These are phyloP conservation scores for Agonopterix arenella DNA, from an alignment of 2,888 invertebrate genomes.

Conservation along the genomic window DNA sequence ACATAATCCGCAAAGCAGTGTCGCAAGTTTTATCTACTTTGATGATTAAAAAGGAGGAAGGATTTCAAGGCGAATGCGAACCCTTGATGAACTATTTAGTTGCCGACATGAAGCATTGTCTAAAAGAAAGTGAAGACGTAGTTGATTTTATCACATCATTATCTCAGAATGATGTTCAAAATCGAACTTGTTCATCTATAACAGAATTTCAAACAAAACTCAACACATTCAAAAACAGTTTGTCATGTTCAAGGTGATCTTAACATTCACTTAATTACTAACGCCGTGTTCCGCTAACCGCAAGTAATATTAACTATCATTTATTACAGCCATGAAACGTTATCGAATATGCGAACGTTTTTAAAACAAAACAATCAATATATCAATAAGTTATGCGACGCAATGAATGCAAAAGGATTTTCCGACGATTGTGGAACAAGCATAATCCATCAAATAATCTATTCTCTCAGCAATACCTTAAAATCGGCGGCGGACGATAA, in stretches of 20 bases:
- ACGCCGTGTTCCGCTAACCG: background rate
- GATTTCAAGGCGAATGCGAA: constrained; percentile 39
- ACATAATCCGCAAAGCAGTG: constrained; percentile 62
- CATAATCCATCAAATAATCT: constrained; percentile 79
- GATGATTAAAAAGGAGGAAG: constrained; percentile 54
- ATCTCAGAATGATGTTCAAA: constrained; percentile 23
- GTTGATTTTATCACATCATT: constrained; percentile 40
- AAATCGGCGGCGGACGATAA: constrained; percentile 60
- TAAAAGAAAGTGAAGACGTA: constrained; percentile 63
- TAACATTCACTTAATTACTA: constrained; percentile 1
- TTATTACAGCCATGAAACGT: constrained; percentile 64
- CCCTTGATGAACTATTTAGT: constrained; percentile 71
- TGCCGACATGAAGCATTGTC: constrained; percentile 57
- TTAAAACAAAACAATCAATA: constrained; percentile 72
- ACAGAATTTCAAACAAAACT: constrained; percentile 39
- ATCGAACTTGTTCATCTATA: constrained; percentile 23
- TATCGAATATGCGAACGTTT: constrained; percentile 69
- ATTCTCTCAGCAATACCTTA: constrained; percentile 74
- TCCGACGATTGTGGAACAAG: constrained; percentile 81
- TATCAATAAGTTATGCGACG: constrained; percentile 68
- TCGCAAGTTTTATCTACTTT: constrained; percentile 72
- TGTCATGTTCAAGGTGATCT: constrained; percentile 47
- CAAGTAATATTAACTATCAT: background rate
- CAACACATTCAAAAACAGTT: constrained; percentile 34
- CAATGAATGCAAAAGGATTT: constrained; percentile 76